phyloP scores from a whole-genome alignment of 1,140 invertebrate species.

The Dendroctonus valens region DNA sequence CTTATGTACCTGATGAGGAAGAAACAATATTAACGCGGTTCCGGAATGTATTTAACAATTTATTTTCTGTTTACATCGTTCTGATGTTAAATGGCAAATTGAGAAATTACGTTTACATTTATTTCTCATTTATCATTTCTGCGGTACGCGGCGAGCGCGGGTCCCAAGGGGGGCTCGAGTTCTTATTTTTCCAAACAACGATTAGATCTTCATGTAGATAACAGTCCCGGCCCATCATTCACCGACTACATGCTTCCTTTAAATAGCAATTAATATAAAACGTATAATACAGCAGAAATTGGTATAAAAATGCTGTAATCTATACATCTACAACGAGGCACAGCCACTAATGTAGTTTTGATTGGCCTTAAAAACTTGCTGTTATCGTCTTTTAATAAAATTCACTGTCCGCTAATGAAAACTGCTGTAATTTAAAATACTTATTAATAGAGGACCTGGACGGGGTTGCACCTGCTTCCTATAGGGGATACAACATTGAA shows the following conservation, averaged over 20 bases:
- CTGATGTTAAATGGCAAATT: slow-evolving; percentile 18
- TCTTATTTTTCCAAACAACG: slow-evolving; percentile 12
- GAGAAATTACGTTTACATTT: slow-evolving; percentile 32
- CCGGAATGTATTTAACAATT: slow-evolving; percentile 5
- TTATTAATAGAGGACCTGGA: slow-evolving; percentile 24
- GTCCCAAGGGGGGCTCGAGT: not conserved
- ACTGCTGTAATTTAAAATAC: slow-evolving; percentile 32
- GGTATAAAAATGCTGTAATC: slow-evolving; percentile 28
- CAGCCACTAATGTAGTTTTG: slow-evolving; percentile 32
- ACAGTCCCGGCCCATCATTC: slow-evolving; percentile 13
- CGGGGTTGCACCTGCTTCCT: slow-evolving; percentile 24
- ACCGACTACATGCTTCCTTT: slow-evolving; percentile 17
- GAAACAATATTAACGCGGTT: not conserved
- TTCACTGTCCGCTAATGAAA: slow-evolving; percentile 28
- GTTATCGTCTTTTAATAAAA: slow-evolving; percentile 35
- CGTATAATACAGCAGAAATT: slow-evolving; percentile 27
- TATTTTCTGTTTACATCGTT: slow-evolving; percentile 17
- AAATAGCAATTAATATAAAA: slow-evolving; percentile 33
- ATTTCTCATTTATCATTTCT: slow-evolving; percentile 30
- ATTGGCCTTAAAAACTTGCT: slow-evolving; percentile 30
- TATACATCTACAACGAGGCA: slow-evolving; percentile 20
- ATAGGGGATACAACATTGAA: not conserved
- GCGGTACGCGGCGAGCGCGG: not conserved
- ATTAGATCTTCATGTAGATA: slow-evolving; percentile 30
- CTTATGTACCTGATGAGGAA: not conserved